phyloP scores from a whole-genome alignment of 2,797 vertebrate genomes.

The Sarcophilus harrisii region DNA sequence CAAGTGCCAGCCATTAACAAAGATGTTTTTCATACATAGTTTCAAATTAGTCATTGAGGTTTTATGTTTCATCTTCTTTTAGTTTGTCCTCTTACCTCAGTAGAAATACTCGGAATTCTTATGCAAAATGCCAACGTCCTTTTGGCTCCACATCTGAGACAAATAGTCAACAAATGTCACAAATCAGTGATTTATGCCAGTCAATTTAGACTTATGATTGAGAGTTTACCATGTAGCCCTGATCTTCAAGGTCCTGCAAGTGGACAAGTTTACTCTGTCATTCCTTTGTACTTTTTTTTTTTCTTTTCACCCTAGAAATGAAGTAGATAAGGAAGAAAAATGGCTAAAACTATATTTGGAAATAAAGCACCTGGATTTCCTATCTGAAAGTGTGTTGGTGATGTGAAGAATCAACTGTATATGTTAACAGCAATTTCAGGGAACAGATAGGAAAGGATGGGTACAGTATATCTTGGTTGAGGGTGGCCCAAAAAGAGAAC shows the following conservation, averaged over 20 bases:
- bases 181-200: slow-evolving; percentile 46
- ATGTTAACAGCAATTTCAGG: slow-evolving; percentile 55
- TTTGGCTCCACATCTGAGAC: slow-evolving; percentile 37
- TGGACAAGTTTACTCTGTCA: background rate
- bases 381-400: slow-evolving; percentile 59
- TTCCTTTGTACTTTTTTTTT: slow-evolving; percentile 50
- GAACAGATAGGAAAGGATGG: slow-evolving; percentile 39
- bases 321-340: slow-evolving; percentile 68
- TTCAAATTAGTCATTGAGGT: slow-evolving; percentile 14
- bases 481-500: slow-evolving; percentile 75
- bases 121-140: slow-evolving; percentile 33
- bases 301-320: slow-evolving; percentile 41
- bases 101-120: slow-evolving; percentile 18
- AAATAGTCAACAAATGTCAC: slow-evolving; percentile 28
- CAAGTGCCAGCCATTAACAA: background rate
- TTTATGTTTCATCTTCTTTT: background rate
- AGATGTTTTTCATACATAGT: slow-evolving; percentile 1
- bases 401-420: slow-evolving; percentile 52
- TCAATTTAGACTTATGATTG: background rate
- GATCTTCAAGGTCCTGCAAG: slow-evolving; percentile 33
- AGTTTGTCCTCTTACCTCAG: background rate
- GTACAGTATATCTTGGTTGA: background rate
- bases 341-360: slow-evolving; percentile 40
- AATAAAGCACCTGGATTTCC: slow-evolving; percentile 74
- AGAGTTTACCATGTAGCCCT: slow-evolving; percentile 27